A percentile compares a stretch with the other conserved stretches of the same genome.
phyloP scores from a whole-genome alignment of 2,888 invertebrate genomes.

The Clunio marinus region DNA sequence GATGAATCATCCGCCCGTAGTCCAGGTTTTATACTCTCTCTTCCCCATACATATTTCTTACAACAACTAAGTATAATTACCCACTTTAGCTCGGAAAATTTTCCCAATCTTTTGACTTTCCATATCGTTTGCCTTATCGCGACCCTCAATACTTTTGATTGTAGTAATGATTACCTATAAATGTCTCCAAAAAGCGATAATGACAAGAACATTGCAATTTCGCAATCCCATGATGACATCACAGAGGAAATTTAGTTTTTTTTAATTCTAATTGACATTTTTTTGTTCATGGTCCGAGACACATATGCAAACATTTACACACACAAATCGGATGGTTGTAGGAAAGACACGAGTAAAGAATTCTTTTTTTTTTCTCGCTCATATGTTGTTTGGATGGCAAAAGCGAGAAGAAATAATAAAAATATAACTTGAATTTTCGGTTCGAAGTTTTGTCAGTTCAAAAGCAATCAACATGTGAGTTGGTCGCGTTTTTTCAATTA shows the following conservation, averaged over 20 bases:
- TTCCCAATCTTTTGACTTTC: too few species aligned
- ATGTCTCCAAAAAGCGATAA: background rate
- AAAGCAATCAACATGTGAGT: background rate
- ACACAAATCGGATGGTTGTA: too few species aligned
- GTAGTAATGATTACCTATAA: background rate
- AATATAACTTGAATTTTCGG: too few species aligned
- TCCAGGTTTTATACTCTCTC: background rate
- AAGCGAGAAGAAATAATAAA: background rate
- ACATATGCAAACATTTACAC: background rate
- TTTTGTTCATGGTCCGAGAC: background rate
- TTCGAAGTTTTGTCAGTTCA: too few species aligned
- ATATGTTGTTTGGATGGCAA: background rate
- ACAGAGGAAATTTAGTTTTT: background rate
- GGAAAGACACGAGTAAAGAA: too few species aligned
- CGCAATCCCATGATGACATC: constrained; percentile 12
- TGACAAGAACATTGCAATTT: background rate
- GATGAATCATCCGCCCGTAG: background rate
- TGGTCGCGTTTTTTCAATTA: background rate
- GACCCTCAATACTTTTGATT: background rate
- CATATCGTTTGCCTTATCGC: too few species aligned
- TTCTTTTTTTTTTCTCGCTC: background rate
- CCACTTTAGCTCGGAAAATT: too few species aligned
- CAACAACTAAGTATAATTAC: too few species aligned
- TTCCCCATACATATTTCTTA: too few species aligned
- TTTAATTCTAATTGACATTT: background rate